phyloP scores from a whole-genome alignment of 2,113 vertebrate genomes.

The Lagopus leucura region DNA sequence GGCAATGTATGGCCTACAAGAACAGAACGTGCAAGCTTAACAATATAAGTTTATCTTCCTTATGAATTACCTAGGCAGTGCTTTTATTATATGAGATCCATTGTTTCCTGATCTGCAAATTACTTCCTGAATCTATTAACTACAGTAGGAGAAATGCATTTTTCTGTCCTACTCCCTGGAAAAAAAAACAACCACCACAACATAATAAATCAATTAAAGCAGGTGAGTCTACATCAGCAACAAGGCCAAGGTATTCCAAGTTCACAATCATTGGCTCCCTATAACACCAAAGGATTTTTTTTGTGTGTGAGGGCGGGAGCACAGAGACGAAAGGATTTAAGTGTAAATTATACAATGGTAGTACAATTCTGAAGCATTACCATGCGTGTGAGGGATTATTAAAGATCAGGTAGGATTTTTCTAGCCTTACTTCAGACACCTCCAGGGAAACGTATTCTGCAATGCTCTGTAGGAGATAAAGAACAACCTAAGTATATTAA shows the following conservation, averaged over 20 bases:
- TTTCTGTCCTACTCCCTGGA: constrained; percentile 20
- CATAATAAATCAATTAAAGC: constrained; percentile 3
- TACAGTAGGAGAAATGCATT: constrained; percentile 49
- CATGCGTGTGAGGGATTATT: constrained; percentile 65
- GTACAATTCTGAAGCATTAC: constrained; percentile 50
- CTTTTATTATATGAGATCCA: constrained; percentile 62
- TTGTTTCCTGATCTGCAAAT: constrained; percentile 69
- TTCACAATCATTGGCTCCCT: background rate
- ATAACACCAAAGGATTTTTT: constrained; percentile 9
- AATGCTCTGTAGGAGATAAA: constrained; percentile 23
- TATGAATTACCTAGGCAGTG: constrained; percentile 49
- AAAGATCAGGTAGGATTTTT: constrained; percentile 71
- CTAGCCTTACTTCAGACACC: constrained; percentile 57
- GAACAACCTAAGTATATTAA: constrained; percentile 23
- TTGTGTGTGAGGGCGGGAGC: background rate
- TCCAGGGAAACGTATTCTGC: constrained; percentile 47
- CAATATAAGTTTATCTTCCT: constrained; percentile 61
- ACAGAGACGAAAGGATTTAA: background rate
- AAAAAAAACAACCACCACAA: background rate
- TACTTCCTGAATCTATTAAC: constrained; percentile 70
- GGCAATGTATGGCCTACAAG: constrained; percentile 27
- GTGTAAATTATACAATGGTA: constrained; percentile 55
- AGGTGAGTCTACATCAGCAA: background rate
- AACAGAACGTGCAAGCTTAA: constrained; percentile 36
- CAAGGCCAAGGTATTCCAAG: constrained; percentile 29